These are phyloP conservation scores for Dinomys branickii DNA, from an alignment of 2,113 vertebrate genomes.

Conservation along the genomic window DNA sequence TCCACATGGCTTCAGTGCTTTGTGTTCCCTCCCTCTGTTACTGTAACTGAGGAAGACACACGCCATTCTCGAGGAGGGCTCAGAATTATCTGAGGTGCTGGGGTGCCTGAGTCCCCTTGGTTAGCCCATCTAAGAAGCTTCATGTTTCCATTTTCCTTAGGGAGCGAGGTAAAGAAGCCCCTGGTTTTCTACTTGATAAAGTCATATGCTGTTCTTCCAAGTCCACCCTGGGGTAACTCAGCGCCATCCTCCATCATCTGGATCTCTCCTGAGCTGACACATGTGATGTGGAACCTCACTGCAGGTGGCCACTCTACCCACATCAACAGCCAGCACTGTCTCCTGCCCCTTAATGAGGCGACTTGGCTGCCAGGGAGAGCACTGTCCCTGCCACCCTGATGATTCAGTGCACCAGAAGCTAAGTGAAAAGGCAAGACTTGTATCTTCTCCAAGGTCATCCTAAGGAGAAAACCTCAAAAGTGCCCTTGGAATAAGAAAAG, in stretches of 20 bases:
- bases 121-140: neutral
- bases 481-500: neutral
- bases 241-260: neutral
- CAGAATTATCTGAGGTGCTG: too few relatives aligned
- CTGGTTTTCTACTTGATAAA: neutral
- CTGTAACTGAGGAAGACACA: neutral
- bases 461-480: neutral
- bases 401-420: neutral
- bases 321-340: neutral
- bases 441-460: neutral
- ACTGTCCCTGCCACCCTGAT: neutral
- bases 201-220: neutral
- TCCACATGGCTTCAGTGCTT: too few relatives aligned
- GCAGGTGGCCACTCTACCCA: neutral
- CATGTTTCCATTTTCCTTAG: neutral
- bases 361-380: neutral
- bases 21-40: too few relatives aligned
- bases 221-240: neutral
- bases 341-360: neutral
- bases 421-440: neutral
- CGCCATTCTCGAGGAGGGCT: rapidly evolving
- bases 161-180: neutral
- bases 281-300: neutral
- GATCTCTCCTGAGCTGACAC: neutral
- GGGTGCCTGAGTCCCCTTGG: neutral